A percentile compares a stretch with the other conserved stretches of the same genome.
Conservation (phyloP, 2,113 vertebrate genomes). For the Nibea coibor region DNA sequence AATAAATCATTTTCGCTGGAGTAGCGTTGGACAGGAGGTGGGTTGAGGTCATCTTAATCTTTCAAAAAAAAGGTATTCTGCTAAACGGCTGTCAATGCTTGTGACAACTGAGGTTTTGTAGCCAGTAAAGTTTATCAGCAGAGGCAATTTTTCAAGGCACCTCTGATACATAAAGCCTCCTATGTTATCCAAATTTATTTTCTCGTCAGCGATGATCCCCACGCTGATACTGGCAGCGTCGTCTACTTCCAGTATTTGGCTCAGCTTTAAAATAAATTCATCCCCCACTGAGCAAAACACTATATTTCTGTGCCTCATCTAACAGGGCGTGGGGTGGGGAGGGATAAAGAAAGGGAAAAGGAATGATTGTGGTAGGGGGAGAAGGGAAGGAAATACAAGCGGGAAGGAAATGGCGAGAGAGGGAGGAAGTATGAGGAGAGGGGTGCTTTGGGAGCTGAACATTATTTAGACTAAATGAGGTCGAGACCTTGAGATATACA, state of each 20-base stretch:
- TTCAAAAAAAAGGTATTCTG: conserved; percentile 27
- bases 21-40: conserved; percentile 5
- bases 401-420: conserved; percentile 20
- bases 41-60: conserved; percentile 32
- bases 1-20: conserved; percentile 9
- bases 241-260: conserved; percentile 35
- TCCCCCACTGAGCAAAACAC: conserved; percentile 16
- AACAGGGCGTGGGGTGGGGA: neutral
- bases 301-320: conserved; percentile 44
- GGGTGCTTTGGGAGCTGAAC: conserved; percentile 74
- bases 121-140: conserved; percentile 18
- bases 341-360: conserved; percentile 11
- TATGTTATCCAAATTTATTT: conserved; percentile 53
- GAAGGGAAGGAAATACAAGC: conserved; percentile 28
- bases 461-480: conserved; percentile 84
- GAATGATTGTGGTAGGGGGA: neutral
- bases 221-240: conserved; percentile 15
- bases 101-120: conserved; percentile 20
- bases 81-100: conserved; percentile 4
- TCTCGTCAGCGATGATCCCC: conserved; percentile 36
- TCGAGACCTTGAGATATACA: conserved; percentile 80
- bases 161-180: conserved; percentile 39
- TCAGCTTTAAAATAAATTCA: conserved; percentile 45
- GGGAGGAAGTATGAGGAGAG: conserved; percentile 62
- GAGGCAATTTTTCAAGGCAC: conserved; percentile 29